Percentiles rank a stretch among this genome's conserved stretches.
Evolutionary conservation across 2,797 vertebrate genomes (phyloP).

Genomic region (Smutsia temminckii): DNA sequence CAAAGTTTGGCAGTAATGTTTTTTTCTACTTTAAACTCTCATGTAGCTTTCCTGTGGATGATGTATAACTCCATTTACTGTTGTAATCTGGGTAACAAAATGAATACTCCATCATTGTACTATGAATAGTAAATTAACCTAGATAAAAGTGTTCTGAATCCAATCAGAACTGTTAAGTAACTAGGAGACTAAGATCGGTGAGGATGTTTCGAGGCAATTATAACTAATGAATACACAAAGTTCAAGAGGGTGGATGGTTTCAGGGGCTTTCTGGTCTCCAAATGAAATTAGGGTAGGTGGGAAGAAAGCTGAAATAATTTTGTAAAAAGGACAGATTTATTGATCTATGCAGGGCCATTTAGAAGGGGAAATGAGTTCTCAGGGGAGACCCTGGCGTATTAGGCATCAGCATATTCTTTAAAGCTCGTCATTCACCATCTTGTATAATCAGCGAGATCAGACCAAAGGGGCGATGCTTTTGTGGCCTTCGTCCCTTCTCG

Average conservation of each 20-base stretch:
- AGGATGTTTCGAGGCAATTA: constrained; percentile 84
- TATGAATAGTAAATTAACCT: constrained; percentile 88
- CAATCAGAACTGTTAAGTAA: constrained; percentile 87
- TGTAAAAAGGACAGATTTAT: constrained; percentile 76
- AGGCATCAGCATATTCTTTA: neutral
- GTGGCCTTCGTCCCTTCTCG: neutral
- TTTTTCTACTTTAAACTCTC: constrained; percentile 75
- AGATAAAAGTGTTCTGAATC: constrained; percentile 87
- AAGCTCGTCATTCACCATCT: accelerated
- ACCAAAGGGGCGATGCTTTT: accelerated
- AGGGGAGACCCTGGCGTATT: constrained; percentile 12
- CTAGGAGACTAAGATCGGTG: constrained; percentile 84
- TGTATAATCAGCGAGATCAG: accelerated
- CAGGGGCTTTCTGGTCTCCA: constrained; percentile 77
- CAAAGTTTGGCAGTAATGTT: constrained; percentile 56
- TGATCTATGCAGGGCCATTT: constrained; percentile 63
- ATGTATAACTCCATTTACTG: constrained; percentile 87
- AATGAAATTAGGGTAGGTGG: constrained; percentile 78
- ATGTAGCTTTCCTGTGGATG: constrained; percentile 78
- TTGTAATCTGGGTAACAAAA: constrained; percentile 87
- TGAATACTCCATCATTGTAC: constrained; percentile 87
- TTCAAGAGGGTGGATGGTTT: constrained; percentile 67
- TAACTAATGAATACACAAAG: constrained; percentile 87
- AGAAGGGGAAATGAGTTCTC: constrained; percentile 62
- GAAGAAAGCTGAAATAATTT: constrained; percentile 70